Evolutionary conservation across 2,797 vertebrate species (phyloP), one percentile per base, ranked within the genome.

Genomic region (Rhynchotus rufescens): DNA sequence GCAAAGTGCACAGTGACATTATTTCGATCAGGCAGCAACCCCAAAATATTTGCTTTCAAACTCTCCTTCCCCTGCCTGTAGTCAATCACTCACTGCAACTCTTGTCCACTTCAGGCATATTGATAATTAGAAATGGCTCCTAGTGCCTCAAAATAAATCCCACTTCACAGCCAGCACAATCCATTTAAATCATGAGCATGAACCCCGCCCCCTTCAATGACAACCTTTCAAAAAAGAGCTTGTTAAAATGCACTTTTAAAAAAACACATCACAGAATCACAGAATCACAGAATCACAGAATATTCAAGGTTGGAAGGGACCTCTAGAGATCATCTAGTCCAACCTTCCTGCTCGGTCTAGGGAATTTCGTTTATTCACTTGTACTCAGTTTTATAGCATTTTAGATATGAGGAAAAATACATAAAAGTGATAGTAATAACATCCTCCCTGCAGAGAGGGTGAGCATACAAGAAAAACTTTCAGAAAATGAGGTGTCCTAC

Each of bases 301-400:
- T n/a, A n/a, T n/a, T n/a, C n/a, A n/a, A n/a, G n/a, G n/a, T n/a
- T n/a, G n/a, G n/a, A n/a, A n/a, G n/a, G n/a, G n/a, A n/a, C n/a
- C n/a, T n/a, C n/a, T n/a, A n/a, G n/a, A n/a, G n/a, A n/a, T n/a
- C n/a, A n/a, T n/a, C n/a, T n/a, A n/a, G n/a, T n/a, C n/a, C n/a
- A n/a, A n/a, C n/a, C n/a, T n/a, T n/a, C n/a, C n/a, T n/a, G n/a
- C 4, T 0, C 8, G 9, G 8, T 51, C 15, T 11, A 10, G 32
- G 9, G 36, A 80, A 77, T 4, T 16, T 1, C 20, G 8, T 23
- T 71, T 17, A 8, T 20, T 34, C 17, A 36, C 62, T 45, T 69
- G 22, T 59, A 14, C 23, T 36, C 65, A 6, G 59, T 15, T 88
- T 61, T 60, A 28, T 20, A 56, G 68, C 16, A 40, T 3, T 1